phyloP scores from a whole-genome alignment of 2,113 vertebrate genomes.

The Phocoena phocoena region DNA sequence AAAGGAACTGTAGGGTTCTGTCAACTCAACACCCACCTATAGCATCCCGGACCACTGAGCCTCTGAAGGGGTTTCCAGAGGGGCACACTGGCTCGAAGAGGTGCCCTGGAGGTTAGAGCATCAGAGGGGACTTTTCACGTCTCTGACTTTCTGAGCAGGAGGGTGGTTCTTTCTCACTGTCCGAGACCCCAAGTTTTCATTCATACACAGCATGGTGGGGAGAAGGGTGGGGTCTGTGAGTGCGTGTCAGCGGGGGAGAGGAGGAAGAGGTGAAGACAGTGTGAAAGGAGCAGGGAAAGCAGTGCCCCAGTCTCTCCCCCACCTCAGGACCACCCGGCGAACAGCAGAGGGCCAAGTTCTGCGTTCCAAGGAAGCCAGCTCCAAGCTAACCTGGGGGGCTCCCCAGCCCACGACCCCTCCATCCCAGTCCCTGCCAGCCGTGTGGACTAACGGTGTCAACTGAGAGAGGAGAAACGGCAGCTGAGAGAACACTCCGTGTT shows the following conservation, averaged over 20 bases:
- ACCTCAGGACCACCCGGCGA: neutral
- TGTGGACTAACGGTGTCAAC: slow-evolving; percentile 51
- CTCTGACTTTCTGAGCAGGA: neutral
- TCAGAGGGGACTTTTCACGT: neutral
- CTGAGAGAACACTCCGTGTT: slow-evolving; percentile 51
- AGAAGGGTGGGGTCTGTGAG: neutral
- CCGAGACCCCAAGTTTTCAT: neutral
- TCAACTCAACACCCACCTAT: neutral
- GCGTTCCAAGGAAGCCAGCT: neutral
- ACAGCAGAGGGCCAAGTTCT: neutral
- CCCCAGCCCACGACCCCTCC: neutral
- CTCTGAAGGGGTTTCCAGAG: neutral
- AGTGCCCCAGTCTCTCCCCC: neutral
- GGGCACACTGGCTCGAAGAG: neutral
- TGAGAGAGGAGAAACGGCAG: slow-evolving; percentile 65
- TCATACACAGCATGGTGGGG: neutral
- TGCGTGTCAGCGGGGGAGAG: too few relatives aligned
- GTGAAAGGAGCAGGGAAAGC: neutral
- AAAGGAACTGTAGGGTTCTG: neutral
- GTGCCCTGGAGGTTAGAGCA: neutral
- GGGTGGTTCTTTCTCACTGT: neutral
- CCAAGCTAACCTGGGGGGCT: slow-evolving; percentile 30
- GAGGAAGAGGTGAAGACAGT: too few relatives aligned
- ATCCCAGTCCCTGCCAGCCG: slow-evolving; percentile 33
- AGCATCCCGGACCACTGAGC: neutral